Evolutionary conservation across 2,797 vertebrate species (phyloP), one percentile per base, ranked within the genome.

Genomic region (Lacerta agilis): DNA sequence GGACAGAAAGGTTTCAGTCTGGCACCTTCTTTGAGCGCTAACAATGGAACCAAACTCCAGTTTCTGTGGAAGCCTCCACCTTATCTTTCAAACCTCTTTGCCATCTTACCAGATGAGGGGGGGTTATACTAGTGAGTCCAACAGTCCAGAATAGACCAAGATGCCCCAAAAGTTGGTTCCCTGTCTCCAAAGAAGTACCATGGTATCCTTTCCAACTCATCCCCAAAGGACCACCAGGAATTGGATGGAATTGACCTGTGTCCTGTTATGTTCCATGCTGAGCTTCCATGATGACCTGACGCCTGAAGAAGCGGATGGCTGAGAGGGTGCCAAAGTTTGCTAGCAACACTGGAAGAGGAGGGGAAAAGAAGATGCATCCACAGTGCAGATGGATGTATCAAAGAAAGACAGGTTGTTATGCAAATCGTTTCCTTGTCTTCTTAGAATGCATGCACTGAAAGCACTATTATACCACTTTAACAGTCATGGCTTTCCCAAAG

Each of bases 261-360:
- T 0, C 76, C 33, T 81, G 5, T 88, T 93, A 90, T 78, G 86
- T 86, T 83, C 38, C 66, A 3, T 84, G 85, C 0, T 15, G 82
- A 93, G 96, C 90, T 91, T 95, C 94, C 94, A 1, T 43, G 10
- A 97, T 88, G 38, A 95, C 94, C 82, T 97, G 97, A 93, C 96
- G 96, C 33, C 98, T 97, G 95, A 99, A 97, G 96, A 98, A 99
- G 93, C 97, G 96, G 95, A 99, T 99, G 89, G 98, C 98, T 17
- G 98, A 99, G 85, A 99, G 93, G 0, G 98, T 98, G 73, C 98
- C 99, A 1, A 99, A 93, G 75, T 98, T 98, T 0, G 98, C 99
- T 96, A 99, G 94, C 91, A 99, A 96, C 95, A 98, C 99, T 99
- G 96, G 27, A 5, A 2, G 61, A 13, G 25, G 64, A 20, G 20